Percentiles rank a stretch among this genome's conserved stretches.
Conservation (phyloP, 1,140 invertebrate species). For the Brachionus angularis region DNA sequence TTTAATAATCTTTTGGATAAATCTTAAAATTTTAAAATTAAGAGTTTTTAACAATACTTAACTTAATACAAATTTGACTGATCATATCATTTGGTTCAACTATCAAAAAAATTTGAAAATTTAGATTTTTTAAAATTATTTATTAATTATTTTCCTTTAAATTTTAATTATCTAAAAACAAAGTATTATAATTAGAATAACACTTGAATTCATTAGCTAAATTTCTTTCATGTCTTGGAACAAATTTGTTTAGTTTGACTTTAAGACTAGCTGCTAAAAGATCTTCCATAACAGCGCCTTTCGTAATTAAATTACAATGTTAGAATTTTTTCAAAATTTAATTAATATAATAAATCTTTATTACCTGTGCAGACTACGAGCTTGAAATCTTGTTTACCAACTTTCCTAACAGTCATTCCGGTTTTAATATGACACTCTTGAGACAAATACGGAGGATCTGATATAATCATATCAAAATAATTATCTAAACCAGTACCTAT, state of each 20-base stretch:
- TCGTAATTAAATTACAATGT: constrained; percentile 47
- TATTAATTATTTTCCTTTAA: too few species aligned
- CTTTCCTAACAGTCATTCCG: constrained; percentile 69
- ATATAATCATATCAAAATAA: constrained; percentile 77
- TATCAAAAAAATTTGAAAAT: too few species aligned
- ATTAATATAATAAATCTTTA: constrained; percentile 33
- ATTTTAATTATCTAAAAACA: constrained; percentile 36
- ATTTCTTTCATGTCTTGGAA: constrained; percentile 77
- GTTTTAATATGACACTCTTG: constrained; percentile 85
- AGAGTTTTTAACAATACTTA: too few species aligned
- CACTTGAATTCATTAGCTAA: constrained; percentile 85
- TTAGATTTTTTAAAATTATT: too few species aligned
- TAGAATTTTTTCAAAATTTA: constrained; percentile 2
- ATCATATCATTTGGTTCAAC: too few species aligned
- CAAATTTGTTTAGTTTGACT: constrained; percentile 66
- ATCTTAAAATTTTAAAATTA: too few species aligned
- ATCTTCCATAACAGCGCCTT: constrained; percentile 72
- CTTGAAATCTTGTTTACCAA: constrained; percentile 67
- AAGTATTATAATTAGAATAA: constrained; percentile 75
- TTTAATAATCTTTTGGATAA: too few species aligned
- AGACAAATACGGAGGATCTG: constrained; percentile 87
- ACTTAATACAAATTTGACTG: too few species aligned
- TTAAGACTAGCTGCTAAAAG: constrained; percentile 65
- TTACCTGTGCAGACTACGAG: constrained; percentile 83
- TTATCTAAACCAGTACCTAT: constrained; percentile 64